Base-by-base conservation (phyloP, 1,140 invertebrate genomes). In the Drosophila guanche region DNA sequence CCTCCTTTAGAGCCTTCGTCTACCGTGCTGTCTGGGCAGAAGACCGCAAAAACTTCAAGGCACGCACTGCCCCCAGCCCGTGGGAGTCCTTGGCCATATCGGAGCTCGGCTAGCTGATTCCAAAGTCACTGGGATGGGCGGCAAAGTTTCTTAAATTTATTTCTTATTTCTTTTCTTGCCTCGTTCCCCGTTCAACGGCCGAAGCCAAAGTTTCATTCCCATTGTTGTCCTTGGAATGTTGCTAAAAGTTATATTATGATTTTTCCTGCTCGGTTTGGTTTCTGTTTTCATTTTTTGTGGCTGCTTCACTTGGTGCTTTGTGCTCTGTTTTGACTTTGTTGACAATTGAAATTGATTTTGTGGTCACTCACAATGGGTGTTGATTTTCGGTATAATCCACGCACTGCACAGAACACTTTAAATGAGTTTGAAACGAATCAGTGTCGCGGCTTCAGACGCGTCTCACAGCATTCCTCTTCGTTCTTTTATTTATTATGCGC, bases 261-360 rank as follows among this genome's bases (percentile, higher is more conserved):
- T 81, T 81, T 86, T 63, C 62, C 62, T 65, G 62, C 55, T 53
- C 43, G 63, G 63, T 53, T 74, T 51, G 52, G 60, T 51, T 68
- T 68, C 52, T 53, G 43, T 56, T 73, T 72, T 72, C 12, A 7
- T 33, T 29, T 55, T 47, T 53, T 73, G 41, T 14, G 5, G 23
- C 48, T 46, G 56, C 61, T 53, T 70, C 57, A 58, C 42, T 50
- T 63, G n/a, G n/a, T n/a, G n/a, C n/a, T 23, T 65, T 46, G 41
- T 78, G 68, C 69, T 81, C 67, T 85, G 62, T 76, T 85, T 85
- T 85, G 76, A 86, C 78, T 86, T 86, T 86, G 81, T 86, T 86
- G 81, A 86, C 83, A 86, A 86, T 86, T 83, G 81, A 86, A 86
- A 88, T 86, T 88, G 83, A 86, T 86, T 86, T 86, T 86, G 81